Percentiles rank a stretch among this genome's conserved stretches.
phyloP scores from a whole-genome alignment of 2,797 vertebrate species.

The Peromyscus melanophrys region DNA sequence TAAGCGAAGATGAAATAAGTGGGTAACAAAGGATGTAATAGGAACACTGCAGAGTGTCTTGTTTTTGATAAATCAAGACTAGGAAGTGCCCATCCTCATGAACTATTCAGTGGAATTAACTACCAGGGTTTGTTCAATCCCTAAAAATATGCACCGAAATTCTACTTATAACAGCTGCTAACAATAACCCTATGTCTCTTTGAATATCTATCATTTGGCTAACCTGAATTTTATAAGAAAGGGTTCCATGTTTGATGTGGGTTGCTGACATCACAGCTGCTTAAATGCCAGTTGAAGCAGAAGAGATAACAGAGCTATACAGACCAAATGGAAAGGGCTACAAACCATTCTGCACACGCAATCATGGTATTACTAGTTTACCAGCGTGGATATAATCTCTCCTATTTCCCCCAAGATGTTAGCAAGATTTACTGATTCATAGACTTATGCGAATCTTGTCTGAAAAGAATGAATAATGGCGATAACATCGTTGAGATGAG shows the following conservation, averaged over 20 bases:
- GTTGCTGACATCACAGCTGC: not conserved
- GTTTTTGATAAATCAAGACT: not conserved
- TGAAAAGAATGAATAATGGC: not conserved
- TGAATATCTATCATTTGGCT: conserved; percentile 14
- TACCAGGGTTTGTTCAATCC: not conserved
- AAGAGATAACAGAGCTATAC: not conserved
- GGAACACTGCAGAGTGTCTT: not conserved
- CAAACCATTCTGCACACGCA: not conserved
- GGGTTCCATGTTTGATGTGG: not conserved
- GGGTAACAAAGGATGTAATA: conserved; percentile 4
- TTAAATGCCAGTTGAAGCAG: conserved; percentile 19
- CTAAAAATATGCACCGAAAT: conserved; percentile 31
- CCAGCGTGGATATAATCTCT: not conserved
- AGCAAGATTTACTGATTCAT: not conserved
- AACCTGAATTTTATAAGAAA: conserved; percentile 40
- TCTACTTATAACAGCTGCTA: conserved; percentile 38
- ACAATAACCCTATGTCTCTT: not conserved
- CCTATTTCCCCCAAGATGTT: not conserved
- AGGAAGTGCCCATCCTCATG: not conserved
- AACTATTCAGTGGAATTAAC: conserved; percentile 24
- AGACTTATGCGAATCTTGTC: not conserved
- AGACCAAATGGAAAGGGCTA: not conserved
- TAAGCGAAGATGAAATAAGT: conserved; percentile 42
- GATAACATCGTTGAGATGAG: not conserved
- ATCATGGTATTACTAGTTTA: too few relatives aligned